Base-by-base conservation (phyloP, 23 tunicate genomes). In the Trididemnum clinides region DNA sequence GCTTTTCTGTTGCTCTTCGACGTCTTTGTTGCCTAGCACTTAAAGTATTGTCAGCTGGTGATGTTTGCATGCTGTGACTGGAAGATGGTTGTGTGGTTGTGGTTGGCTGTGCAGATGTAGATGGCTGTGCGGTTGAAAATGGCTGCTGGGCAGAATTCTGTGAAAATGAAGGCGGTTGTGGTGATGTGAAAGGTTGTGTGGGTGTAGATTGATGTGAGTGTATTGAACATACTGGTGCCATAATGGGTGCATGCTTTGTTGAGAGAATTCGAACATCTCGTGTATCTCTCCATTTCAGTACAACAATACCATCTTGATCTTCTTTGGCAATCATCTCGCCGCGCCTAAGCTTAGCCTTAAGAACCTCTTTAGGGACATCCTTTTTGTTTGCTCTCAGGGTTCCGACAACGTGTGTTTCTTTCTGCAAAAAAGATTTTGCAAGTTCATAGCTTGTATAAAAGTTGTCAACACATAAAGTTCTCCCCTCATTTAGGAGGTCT, bases 1-100 rank as follows among this genome's bases (percentile, higher is more conserved):
- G 80, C 27, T 73, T 73, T 73, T 73, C 57, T 73, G 80, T 73
- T 37, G 80, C 80, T 73, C 80, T 73, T 73, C 80, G 75, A 66
- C 37, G 37, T 66, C 75, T 31, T 28, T 31, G 75, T 31, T 31
- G 36, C 75, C 75, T 66, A 66, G 75, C 75, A 31, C 75, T 66
- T 66, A n/a, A 66, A 66, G 75, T 28, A 28, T 29, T 28, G 36
- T 66, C 75, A 66, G 37, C 36, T 28, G 75, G 36, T 66, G 75
- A 66, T 66, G 36, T 31, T 31, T 66, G 37, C 36, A 31, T 29
- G 37, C 75, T 28, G 75, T 66, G 75, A 66, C 75, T 66, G 30
- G 75, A 28, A 28, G 75, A 66, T 66, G 75, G 75, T 31, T 66
- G 75, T 66, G 37, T 23, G 25, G 62, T 37, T 18, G 32, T 66